phyloP scores from a whole-genome alignment of 2,113 vertebrate species.

The Oryzias woworae region DNA sequence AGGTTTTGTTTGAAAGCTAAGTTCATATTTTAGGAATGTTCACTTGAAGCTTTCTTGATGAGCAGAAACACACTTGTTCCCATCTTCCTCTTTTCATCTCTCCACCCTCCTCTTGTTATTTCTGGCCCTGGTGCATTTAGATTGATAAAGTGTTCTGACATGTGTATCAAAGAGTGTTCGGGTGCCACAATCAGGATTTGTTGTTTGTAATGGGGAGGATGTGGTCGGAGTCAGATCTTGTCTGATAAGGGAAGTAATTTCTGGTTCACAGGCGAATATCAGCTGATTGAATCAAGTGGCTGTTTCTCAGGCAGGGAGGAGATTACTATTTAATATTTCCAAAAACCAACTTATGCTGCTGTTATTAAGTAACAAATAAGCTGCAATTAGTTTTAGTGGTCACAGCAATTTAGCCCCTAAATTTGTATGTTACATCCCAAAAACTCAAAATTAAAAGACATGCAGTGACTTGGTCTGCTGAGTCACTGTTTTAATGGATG shows the following conservation, averaged over 20 bases:
- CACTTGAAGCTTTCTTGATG: constrained; percentile 42
- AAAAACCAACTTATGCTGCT: too few species aligned
- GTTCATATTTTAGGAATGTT: constrained; percentile 56
- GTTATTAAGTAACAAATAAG: too few species aligned
- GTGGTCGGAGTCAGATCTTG: constrained; percentile 30
- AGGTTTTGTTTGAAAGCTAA: constrained; percentile 49
- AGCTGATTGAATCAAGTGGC: constrained; percentile 21
- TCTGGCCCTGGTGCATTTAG: constrained; percentile 31
- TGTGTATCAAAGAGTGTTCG: constrained; percentile 42
- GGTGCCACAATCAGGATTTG: constrained; percentile 53
- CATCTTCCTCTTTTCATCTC: constrained; percentile 43
- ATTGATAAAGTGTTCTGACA: constrained; percentile 19
- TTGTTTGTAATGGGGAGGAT: constrained; percentile 31
- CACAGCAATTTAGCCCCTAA: too few species aligned
- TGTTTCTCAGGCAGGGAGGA: constrained; percentile 34
- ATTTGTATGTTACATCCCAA: too few species aligned
- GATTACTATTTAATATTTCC: not conserved
- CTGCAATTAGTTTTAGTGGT: too few species aligned
- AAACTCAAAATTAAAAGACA: too few species aligned
- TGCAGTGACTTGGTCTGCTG: too few species aligned
- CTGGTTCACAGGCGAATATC: constrained; percentile 30
- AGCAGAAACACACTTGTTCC: constrained; percentile 51
- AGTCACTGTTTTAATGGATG: too few species aligned
- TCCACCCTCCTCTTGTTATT: constrained; percentile 22
- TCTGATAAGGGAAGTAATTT: constrained; percentile 56